Evolutionary conservation across 1,140 invertebrate species (phyloP).

Genomic region (Lepidotrigona ventralis): DNA sequence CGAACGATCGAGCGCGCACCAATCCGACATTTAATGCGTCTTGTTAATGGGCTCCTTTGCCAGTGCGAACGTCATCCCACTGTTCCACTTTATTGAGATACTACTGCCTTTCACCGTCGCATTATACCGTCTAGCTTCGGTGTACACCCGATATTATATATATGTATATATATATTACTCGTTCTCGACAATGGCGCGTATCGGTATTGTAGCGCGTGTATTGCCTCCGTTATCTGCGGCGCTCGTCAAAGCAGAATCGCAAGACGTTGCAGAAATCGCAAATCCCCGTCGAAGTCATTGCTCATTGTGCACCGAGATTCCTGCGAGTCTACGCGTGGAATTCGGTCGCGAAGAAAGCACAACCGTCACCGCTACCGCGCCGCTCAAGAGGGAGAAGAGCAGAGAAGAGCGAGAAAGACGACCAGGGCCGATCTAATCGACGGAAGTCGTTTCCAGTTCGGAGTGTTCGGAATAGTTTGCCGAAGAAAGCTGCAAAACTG

Average conservation of each 20-base stretch:
- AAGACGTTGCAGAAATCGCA: no score
- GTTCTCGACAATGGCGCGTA: not conserved
- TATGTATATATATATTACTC: not conserved
- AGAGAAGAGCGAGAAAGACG: not conserved
- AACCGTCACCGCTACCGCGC: no score
- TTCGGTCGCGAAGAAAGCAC: not conserved
- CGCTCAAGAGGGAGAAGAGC: no score
- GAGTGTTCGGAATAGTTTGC: conserved; percentile 53
- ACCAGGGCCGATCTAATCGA: conserved; percentile 48
- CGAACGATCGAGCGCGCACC: not conserved
- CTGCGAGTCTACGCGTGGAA: not conserved
- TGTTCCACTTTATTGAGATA: not conserved
- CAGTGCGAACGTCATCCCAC: not conserved
- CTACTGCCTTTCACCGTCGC: not conserved
- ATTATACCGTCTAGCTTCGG: not conserved
- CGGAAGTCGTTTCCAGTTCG: conserved; percentile 46
- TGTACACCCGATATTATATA: not conserved
- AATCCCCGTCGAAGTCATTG: not conserved
- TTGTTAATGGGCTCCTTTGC: not conserved
- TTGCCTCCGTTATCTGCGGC: not conserved
- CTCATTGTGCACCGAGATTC: conserved; percentile 15
- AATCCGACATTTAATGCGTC: not conserved
- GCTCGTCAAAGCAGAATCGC: not conserved
- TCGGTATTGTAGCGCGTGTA: not conserved
- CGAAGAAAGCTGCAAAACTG: conserved; percentile 64